phyloP scores from a whole-genome alignment of 1,140 invertebrate genomes.

The Lordiphosa clarofinis region DNA sequence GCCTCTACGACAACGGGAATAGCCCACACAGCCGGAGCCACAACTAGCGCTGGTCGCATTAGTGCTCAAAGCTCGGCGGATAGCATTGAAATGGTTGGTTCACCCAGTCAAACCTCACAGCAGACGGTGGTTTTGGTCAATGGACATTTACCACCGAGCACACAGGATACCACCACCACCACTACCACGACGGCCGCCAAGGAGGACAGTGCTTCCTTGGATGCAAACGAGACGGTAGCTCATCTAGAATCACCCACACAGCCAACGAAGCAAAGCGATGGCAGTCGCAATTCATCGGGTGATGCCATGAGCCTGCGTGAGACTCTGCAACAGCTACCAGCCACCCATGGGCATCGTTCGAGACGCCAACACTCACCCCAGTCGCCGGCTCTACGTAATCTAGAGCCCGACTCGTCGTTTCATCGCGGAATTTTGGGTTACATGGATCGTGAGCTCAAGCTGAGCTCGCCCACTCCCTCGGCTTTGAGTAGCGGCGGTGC shows the following conservation, averaged over 20 bases:
- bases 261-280: conserved; percentile 62
- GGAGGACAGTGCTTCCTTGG: conserved; percentile 48
- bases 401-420: conserved; percentile 63
- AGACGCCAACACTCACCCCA: conserved; percentile 63
- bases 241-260: conserved; percentile 43
- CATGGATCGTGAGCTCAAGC: conserved; percentile 76
- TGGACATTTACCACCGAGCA: conserved; percentile 56
- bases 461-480: conserved; percentile 68
- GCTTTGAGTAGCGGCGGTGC: conserved; percentile 39
- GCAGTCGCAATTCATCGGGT: conserved; percentile 72
- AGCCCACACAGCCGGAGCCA: conserved; percentile 17
- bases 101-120: conserved; percentile 65
- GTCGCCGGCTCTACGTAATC: conserved; percentile 36
- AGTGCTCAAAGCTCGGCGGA: conserved; percentile 67
- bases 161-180: not conserved
- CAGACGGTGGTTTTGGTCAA: conserved; percentile 73
- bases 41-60: conserved; percentile 52
- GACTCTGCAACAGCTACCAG: conserved; percentile 69
- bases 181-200: conserved; percentile 25
- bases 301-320: conserved; percentile 72
- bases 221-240: conserved; percentile 11
- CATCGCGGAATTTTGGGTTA: conserved; percentile 75
- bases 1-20: conserved; percentile 4
- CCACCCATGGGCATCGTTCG: conserved; percentile 62
- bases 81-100: conserved; percentile 64